Conservation (phyloP, 2,888 invertebrate species). For the Dasypolia templi region DNA sequence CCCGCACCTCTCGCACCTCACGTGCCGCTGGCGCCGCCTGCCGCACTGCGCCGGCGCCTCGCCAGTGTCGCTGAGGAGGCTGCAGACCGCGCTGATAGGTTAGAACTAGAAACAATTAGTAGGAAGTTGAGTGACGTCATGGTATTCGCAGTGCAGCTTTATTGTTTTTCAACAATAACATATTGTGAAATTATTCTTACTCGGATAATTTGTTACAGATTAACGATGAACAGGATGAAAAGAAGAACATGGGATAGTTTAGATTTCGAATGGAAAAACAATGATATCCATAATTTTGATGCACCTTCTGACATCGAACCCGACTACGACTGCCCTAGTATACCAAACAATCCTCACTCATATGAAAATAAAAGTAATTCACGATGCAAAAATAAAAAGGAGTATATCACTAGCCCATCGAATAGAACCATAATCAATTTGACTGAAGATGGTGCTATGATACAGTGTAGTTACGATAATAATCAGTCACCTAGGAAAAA, state of each 20-base stretch:
- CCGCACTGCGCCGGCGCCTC: constrained; percentile 92
- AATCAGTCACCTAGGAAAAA: constrained; percentile 85
- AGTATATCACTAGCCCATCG: constrained; percentile 85
- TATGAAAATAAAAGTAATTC: constrained; percentile 83
- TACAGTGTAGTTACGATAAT: constrained; percentile 91
- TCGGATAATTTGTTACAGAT: constrained; percentile 74
- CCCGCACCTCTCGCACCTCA: constrained; percentile 87
- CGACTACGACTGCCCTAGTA: constrained; percentile 87
- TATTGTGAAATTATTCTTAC: constrained; percentile 26
- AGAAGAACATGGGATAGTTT: constrained; percentile 91
- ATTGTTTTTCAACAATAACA: not conserved
- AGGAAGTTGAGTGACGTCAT: not conserved
- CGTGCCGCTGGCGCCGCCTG: constrained; percentile 87
- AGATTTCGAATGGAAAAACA: constrained; percentile 90
- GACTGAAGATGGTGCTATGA: constrained; percentile 93
- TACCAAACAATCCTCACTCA: constrained; percentile 87
- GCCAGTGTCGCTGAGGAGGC: constrained; percentile 94
- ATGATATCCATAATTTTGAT: constrained; percentile 87
- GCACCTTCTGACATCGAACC: constrained; percentile 88
- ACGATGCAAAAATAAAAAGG: constrained; percentile 78
- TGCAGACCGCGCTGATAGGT: constrained; percentile 91
- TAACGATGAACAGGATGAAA: constrained; percentile 86
- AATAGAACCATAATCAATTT: constrained; percentile 94
- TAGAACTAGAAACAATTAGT: not conserved
- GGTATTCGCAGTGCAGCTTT: not conserved